Percentiles rank a stretch among this genome's conserved stretches.
Evolutionary conservation across 2,797 vertebrate genomes (phyloP).

Genomic region (Macroramphosus scolopax): DNA sequence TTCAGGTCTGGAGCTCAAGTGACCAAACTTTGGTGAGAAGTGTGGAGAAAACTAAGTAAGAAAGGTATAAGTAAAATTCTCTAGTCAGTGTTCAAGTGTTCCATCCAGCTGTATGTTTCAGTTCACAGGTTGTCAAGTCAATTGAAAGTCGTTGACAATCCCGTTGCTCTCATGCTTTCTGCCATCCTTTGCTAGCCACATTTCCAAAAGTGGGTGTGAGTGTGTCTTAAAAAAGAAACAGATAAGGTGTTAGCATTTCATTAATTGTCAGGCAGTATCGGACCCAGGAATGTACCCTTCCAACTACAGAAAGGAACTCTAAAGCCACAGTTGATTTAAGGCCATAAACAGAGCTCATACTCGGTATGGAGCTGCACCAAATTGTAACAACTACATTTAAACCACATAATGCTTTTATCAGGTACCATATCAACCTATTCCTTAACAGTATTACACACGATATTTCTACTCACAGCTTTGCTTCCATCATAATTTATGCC

Average conservation of each 20-base stretch:
- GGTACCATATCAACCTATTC: slow-evolving; percentile 27
- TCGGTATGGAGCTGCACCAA: slow-evolving; percentile 12
- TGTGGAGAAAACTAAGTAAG: slow-evolving; percentile 17
- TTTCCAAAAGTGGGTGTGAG: slow-evolving; percentile 13
- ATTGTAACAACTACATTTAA: slow-evolving; percentile 16
- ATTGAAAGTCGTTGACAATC: no score
- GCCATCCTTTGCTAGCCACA: slow-evolving; percentile 18
- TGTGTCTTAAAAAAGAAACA: slow-evolving; percentile 27
- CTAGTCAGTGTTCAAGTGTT: slow-evolving; percentile 18
- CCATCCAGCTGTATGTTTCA: slow-evolving; percentile 36
- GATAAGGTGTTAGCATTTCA: slow-evolving; percentile 20
- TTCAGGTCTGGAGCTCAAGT: slow-evolving; percentile 34
- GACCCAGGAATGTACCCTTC: slow-evolving; percentile 41
- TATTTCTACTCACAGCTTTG: slow-evolving; percentile 23
- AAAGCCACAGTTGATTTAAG: slow-evolving; percentile 39
- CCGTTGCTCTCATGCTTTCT: slow-evolving; percentile 20
- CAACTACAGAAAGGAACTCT: slow-evolving; percentile 31
- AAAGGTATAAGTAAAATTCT: slow-evolving; percentile 2
- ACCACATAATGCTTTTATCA: slow-evolving; percentile 16
- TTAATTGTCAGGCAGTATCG: slow-evolving; percentile 36
- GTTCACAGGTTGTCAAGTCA: slow-evolving; percentile 20
- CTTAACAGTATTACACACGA: slow-evolving; percentile 13
- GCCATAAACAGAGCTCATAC: slow-evolving; percentile 31
- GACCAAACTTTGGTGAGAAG: slow-evolving; percentile 51
- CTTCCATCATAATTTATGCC: slow-evolving; percentile 32